phyloP scores from a whole-genome alignment of 2,797 vertebrate genomes.

The Phoxinus dragarum region DNA sequence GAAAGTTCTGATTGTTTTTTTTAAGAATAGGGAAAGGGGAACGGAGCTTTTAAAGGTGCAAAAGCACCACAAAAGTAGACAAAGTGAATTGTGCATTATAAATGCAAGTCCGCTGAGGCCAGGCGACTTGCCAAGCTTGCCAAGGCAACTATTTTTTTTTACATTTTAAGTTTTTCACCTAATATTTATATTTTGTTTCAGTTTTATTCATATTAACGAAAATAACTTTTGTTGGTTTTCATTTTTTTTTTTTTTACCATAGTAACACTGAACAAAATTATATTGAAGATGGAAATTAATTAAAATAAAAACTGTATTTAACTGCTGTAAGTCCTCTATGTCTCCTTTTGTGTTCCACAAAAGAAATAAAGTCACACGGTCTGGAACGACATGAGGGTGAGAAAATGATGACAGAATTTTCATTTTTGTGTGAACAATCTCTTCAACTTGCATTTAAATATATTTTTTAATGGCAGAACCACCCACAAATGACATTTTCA shows the following conservation, averaged over 20 bases:
- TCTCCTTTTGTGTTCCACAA: not conserved
- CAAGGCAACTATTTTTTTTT: not conserved
- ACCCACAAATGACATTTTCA: conserved; percentile 14
- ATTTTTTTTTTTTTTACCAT: too few relatives aligned
- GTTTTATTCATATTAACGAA: not conserved
- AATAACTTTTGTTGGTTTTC: not conserved
- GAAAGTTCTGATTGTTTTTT: not conserved
- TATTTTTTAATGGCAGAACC: conserved; percentile 69
- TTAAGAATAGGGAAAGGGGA: not conserved
- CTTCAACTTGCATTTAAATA: conserved; percentile 11
- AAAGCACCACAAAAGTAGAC: not conserved
- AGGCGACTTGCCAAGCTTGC: not conserved
- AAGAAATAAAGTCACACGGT: too few relatives aligned
- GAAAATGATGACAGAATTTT: not conserved
- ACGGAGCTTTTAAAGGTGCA: not conserved
- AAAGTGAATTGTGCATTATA: not conserved
- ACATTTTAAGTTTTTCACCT: not conserved
- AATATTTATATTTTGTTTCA: not conserved
- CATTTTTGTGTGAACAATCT: not conserved
- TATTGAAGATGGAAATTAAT: not conserved
- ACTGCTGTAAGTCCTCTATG: not conserved
- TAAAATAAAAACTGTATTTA: not conserved
- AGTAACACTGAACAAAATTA: not conserved
- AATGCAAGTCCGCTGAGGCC: not conserved
- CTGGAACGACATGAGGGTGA: not conserved